These are phyloP conservation scores for Zaprionus bogoriensis DNA, from an alignment of 2,888 invertebrate genomes.

Conservation along the genomic window DNA sequence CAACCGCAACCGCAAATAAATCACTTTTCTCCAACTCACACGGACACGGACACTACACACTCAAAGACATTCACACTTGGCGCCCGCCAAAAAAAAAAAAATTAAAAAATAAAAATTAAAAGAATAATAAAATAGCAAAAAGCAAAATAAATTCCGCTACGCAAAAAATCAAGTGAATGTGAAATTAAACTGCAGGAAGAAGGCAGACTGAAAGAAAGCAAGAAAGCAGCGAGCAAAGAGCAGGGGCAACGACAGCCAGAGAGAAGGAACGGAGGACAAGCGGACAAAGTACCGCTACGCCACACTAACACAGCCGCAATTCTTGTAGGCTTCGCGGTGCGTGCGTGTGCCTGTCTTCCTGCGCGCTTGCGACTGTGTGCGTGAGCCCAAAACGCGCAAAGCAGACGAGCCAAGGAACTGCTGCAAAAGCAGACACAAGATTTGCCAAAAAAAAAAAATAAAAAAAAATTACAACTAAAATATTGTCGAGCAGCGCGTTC, in stretches of 20 bases:
- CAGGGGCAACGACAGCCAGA: not conserved
- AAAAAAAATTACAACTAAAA: slow-evolving; percentile 16
- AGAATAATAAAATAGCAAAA: not conserved
- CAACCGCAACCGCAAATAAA: slow-evolving; percentile 6
- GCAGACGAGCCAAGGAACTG: too few species aligned
- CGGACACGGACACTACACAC: slow-evolving; percentile 8
- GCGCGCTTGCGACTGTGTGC: too few species aligned
- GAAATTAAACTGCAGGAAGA: not conserved
- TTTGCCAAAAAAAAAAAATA: not conserved
- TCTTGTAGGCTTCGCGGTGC: too few species aligned
- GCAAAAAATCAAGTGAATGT: slow-evolving; percentile 1
- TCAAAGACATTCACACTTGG: slow-evolving; percentile 1
- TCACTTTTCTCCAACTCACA: not conserved
- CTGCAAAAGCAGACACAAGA: too few species aligned
- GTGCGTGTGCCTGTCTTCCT: too few species aligned
- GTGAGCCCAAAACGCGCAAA: too few species aligned
- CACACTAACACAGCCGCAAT: too few species aligned
- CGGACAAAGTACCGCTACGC: too few species aligned
- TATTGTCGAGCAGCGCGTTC: slow-evolving; percentile 6
- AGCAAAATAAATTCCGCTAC: not conserved
- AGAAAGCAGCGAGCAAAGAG: not conserved
- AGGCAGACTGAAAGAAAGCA: not conserved
- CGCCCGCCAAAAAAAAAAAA: slow-evolving; percentile 19
- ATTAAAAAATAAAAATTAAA: not conserved
- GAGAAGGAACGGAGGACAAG: too few species aligned